These are phyloP conservation scores for Bombus superbus DNA, from an alignment of 1,140 invertebrate species.

Conservation along the genomic window DNA sequence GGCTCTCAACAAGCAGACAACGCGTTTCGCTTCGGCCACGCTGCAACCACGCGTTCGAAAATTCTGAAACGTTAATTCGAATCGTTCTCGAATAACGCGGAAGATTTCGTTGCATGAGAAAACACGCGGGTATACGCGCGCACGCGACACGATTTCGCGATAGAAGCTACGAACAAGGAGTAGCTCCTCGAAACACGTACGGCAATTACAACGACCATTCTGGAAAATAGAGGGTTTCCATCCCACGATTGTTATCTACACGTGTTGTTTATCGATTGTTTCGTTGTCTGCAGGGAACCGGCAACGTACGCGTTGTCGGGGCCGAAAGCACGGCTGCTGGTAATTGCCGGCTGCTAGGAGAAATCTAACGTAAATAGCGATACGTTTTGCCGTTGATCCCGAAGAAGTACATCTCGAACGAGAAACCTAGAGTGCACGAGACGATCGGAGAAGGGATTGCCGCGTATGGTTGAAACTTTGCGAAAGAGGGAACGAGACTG, in stretches of 20 bases:
- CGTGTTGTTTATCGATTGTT: constrained; percentile 82
- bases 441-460: not conserved
- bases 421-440: not conserved
- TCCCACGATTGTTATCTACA: constrained; percentile 81
- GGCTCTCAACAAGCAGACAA: constrained; percentile 11
- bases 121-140: constrained; percentile 35
- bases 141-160: constrained; percentile 39
- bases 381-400: constrained; percentile 51
- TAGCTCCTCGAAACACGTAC: constrained; percentile 73
- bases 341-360: constrained; percentile 69
- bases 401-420: constrained; percentile 36
- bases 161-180: constrained; percentile 53
- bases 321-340: constrained; percentile 73
- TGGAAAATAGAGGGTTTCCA: constrained; percentile 76
- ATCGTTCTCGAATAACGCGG: constrained; percentile 12
- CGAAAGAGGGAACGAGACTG: not conserved
- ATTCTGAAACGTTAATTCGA: constrained; percentile 65
- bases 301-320: constrained; percentile 61
- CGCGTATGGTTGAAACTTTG: too few relatives aligned
- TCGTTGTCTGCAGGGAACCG: constrained; percentile 74
- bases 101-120: not conserved
- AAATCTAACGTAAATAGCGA: constrained; percentile 59
- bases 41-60: constrained; percentile 45
- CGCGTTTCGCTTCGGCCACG: constrained; percentile 6
- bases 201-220: constrained; percentile 74